Conservation (phyloP, 2,888 invertebrate species). For the Dicyrtoma fusca region DNA sequence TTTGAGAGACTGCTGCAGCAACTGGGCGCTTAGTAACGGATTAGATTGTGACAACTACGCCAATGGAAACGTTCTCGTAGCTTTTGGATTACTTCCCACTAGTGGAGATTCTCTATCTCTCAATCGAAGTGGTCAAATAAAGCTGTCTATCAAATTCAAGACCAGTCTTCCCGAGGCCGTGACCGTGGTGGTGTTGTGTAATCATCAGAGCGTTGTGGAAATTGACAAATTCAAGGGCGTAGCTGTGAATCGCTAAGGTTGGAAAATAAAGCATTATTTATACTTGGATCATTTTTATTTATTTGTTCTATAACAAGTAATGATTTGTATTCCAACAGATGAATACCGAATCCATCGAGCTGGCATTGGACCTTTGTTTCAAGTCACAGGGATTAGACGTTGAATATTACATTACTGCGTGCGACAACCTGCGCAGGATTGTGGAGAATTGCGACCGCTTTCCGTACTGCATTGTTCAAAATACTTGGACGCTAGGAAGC, state of each 20-base stretch:
- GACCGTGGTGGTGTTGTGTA: neutral
- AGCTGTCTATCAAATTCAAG: neutral
- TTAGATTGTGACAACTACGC: neutral
- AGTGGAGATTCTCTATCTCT: neutral
- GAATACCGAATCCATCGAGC: no score
- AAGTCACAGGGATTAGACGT: no score
- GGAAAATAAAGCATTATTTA: no score
- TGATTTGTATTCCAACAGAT: no score
- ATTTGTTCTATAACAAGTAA: no score
- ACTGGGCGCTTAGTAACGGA: neutral
- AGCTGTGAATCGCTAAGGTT: neutral
- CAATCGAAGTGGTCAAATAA: constrained; percentile 4
- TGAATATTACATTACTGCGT: no score
- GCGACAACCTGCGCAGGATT: no score
- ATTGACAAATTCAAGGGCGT: neutral
- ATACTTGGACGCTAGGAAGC: no score
- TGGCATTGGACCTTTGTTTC: no score
- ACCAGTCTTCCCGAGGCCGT: neutral
- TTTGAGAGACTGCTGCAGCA: neutral
- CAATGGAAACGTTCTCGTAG: neutral
- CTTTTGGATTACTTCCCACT: neutral
- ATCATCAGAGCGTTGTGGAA: neutral
- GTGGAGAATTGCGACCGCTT: no score
- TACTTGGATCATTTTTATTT: no score
- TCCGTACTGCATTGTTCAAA: no score